Evolutionary conservation across 2,113 vertebrate species (phyloP), one percentile per base, ranked within the genome.

Genomic region (Naja naja): DNA sequence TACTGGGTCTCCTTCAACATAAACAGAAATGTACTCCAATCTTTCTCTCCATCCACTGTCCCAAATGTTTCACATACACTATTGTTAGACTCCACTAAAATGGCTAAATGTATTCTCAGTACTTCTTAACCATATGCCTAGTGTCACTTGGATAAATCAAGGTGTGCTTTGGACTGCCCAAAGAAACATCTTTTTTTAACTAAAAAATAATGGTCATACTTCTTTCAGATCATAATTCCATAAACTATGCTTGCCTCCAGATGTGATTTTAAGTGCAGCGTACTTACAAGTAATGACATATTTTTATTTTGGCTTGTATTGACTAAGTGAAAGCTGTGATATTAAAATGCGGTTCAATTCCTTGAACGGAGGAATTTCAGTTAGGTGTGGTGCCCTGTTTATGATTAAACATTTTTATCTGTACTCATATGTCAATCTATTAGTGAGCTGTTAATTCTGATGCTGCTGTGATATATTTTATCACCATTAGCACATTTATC

Each of bases 401-500:
- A 97, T 98, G 98, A 98, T 99, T 98, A 98, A 98, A 98, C 97
- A 97, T 98, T 97, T 60, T 97, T 95, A 95, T 97, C 97, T 97
- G 87, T 94, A 95, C 96, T 97, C 97, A 95, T 98, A 97, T 97
- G 98, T 98, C 98, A 98, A 98, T 98, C 98, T 98, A 98, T 98
- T 98, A 98, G 97, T 93, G 94, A 95, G 97, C 97, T 98, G 97
- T 97, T 98, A 98, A 98, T 98, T 98, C 97, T 96, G 97, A 97
- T 97, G 97, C 97, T 98, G 95, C 97, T 96, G 97, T 98, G 98
- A 98, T 98, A 98, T 98, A 98, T 98, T 97, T 98, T 98, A 97
- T 97, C 94, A 90, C 96, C 96, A 92, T 98, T 96, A 96, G 97
- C 97, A 97, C 99, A 99, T 99, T 99, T 97, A 99, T 99, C 99